Conservation (phyloP, 2,888 invertebrate species). For the Scaptomyza flava region DNA sequence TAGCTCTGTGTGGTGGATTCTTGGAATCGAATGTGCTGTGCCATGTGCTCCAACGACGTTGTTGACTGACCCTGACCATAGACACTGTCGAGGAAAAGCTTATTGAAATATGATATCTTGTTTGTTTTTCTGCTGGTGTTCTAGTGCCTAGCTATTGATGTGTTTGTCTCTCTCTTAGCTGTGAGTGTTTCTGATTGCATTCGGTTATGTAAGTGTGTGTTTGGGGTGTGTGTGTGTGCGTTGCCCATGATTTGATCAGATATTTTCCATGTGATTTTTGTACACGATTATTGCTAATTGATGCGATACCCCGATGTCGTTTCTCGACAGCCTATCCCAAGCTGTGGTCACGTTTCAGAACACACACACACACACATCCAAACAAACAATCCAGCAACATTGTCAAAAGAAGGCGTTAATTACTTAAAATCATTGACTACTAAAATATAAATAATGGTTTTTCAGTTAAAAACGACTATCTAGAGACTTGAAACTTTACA, state of each 20-base stretch:
- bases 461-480: no score
- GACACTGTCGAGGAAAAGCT: constrained; percentile 56
- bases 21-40: constrained; percentile 20
- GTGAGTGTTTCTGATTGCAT: constrained; percentile 8
- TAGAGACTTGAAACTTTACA: no score
- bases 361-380: constrained; percentile 42
- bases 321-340: constrained; percentile 33
- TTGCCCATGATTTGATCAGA: no score
- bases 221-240: no score
- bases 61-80: constrained; percentile 69
- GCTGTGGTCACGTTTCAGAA: constrained; percentile 66
- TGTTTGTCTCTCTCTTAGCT: constrained; percentile 4
- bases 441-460: not conserved
- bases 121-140: not conserved
- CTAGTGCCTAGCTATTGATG: not conserved
- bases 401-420: constrained; percentile 11
- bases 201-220: no score
- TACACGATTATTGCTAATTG: constrained; percentile 34
- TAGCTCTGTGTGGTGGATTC: constrained; percentile 5
- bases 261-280: constrained; percentile 17
- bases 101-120: constrained; percentile 36
- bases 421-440: constrained; percentile 28
- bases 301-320: constrained; percentile 43
- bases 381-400: constrained; percentile 7
- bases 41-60: constrained; percentile 39